Conservation (phyloP, 2,888 invertebrate species). For the Hyppa rectilinea region DNA sequence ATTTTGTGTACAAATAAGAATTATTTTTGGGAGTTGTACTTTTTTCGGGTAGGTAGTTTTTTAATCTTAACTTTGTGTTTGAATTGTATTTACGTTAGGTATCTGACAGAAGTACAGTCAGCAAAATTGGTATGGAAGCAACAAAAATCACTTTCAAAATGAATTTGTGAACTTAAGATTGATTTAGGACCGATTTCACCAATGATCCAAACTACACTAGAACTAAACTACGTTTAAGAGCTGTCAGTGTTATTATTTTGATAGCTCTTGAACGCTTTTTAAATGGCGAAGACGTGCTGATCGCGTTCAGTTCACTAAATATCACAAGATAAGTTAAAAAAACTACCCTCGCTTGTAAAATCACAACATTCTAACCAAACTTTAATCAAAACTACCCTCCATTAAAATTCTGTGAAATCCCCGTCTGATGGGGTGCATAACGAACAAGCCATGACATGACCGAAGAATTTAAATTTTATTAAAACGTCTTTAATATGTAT, state of each 20-base stretch:
- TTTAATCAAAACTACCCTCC: conserved; percentile 18
- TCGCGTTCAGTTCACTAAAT: too few species aligned
- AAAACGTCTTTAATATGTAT: conserved; percentile 3
- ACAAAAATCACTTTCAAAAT: not conserved
- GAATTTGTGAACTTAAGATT: not conserved
- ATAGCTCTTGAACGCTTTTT: too few species aligned
- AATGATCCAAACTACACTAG: too few species aligned
- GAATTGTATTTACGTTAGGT: not conserved
- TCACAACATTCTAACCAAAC: not conserved
- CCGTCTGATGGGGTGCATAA: conserved; percentile 40
- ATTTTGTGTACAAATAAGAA: not conserved
- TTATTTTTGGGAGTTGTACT: too few species aligned
- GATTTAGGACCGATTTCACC: too few species aligned
- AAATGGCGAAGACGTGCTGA: not conserved
- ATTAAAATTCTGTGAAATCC: conserved; percentile 24
- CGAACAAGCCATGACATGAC: conserved; percentile 27
- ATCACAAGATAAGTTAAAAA: not conserved
- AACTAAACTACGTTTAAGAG: too few species aligned
- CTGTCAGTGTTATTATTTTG: too few species aligned
- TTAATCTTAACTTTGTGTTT: not conserved
- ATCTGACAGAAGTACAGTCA: not conserved
- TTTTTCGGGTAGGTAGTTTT: too few species aligned
- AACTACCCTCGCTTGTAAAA: not conserved
- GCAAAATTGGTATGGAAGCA: not conserved
- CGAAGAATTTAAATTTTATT: conserved; percentile 36